Evolutionary conservation across 2,113 vertebrate species (phyloP).

Genomic region (Corydoras maculifer): DNA sequence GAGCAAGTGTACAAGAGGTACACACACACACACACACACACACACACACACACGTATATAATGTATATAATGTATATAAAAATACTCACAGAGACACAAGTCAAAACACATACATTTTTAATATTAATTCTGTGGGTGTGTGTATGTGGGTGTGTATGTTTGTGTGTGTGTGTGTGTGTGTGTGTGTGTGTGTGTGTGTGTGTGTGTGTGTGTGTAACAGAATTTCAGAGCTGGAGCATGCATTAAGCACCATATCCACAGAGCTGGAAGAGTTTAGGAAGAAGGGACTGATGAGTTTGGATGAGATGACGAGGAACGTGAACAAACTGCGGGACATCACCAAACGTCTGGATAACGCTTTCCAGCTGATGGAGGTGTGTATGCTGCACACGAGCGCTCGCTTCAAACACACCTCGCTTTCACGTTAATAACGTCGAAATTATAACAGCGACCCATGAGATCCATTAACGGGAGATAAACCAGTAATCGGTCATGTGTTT

Average conservation of each 20-base stretch:
- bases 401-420: too few relatives aligned
- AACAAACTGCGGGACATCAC: constrained; percentile 68
- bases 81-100: too few relatives aligned
- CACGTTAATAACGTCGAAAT: too few relatives aligned
- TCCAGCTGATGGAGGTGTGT: constrained; percentile 73
- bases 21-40: not conserved
- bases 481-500: too few relatives aligned
- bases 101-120: too few relatives aligned
- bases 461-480: too few relatives aligned
- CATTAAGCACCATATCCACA: constrained; percentile 60
- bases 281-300: constrained; percentile 61
- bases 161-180: not conserved
- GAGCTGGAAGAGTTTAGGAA: constrained; percentile 75
- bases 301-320: constrained; percentile 77
- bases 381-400: not conserved
- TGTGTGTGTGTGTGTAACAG: constrained; percentile 53
- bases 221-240: constrained; percentile 62
- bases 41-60: not conserved
- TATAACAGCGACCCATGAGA: too few relatives aligned
- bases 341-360: constrained; percentile 63
- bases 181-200: constrained; percentile 7
- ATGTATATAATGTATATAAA: too few relatives aligned
- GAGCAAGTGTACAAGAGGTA: constrained; percentile 61
- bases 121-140: too few relatives aligned
- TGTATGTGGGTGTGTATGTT: too few relatives aligned